phyloP scores from a whole-genome alignment of 2,888 invertebrate species.

The Philaethria dido region DNA sequence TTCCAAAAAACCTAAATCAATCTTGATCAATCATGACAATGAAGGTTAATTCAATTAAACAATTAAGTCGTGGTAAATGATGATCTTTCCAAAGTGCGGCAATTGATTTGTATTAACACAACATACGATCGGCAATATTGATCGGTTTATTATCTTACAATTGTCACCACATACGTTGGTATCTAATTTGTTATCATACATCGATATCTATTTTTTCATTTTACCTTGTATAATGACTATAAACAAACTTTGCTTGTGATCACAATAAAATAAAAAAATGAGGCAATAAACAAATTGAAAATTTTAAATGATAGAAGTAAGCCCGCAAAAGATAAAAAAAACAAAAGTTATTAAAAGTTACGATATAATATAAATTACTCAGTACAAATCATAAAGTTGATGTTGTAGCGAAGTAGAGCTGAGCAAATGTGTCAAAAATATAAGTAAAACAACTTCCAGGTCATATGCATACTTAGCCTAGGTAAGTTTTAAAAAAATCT shows the following conservation, averaged over 20 bases:
- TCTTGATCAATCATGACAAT: neutral
- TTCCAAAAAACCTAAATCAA: neutral
- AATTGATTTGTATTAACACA: neutral
- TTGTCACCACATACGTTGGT: neutral
- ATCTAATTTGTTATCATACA: neutral
- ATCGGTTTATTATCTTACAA: neutral
- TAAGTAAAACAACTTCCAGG: neutral
- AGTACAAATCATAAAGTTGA: no score
- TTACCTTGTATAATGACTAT: neutral
- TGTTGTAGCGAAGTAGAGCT: no score
- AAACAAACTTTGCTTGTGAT: slow-evolving; percentile 55
- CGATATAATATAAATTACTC: no score
- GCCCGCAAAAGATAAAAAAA: no score
- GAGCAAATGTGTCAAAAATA: neutral
- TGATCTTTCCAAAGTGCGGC: neutral
- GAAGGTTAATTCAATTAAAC: neutral
- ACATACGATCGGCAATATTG: neutral
- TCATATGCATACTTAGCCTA: no score
- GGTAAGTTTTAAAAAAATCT: neutral
- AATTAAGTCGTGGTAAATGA: neutral
- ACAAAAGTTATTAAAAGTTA: no score
- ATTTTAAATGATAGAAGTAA: neutral
- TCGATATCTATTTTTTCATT: neutral
- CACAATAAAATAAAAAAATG: neutral
- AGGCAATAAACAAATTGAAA: neutral